phyloP scores from a whole-genome alignment of 2,888 invertebrate genomes.

The Acronicta alni region DNA sequence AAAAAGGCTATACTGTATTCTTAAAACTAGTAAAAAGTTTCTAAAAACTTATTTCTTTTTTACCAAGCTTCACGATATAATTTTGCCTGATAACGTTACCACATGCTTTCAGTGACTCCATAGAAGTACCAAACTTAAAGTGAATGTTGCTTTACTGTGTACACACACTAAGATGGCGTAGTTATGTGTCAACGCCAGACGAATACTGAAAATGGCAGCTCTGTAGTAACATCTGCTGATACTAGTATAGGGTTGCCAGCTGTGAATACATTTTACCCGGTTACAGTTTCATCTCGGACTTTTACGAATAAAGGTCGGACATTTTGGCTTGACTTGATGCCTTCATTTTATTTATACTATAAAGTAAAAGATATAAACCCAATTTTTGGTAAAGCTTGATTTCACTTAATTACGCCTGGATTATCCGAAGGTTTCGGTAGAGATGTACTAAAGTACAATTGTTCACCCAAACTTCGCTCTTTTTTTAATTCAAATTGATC shows the following conservation, averaged over 20 bases:
- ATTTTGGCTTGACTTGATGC: background rate
- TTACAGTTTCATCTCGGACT: background rate
- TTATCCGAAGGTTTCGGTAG: too few species aligned
- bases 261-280: slow-evolving; percentile 4
- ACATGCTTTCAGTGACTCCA: slow-evolving; percentile 13
- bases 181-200: slow-evolving; percentile 26
- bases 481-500: too few species aligned
- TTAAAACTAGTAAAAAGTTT: too few species aligned
- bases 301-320: background rate
- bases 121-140: slow-evolving; percentile 20
- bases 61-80: too few species aligned
- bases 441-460: too few species aligned
- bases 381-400: too few species aligned
- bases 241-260: slow-evolving; percentile 13
- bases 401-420: too few species aligned
- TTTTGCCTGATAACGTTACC: background rate
- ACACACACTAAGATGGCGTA: slow-evolving; percentile 15
- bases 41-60: too few species aligned
- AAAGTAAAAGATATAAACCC: too few species aligned
- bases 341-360: too few species aligned
- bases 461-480: too few species aligned
- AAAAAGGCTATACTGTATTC: too few species aligned
- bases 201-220: slow-evolving; percentile 27
- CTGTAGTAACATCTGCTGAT: background rate
- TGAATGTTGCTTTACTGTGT: slow-evolving; percentile 17